phyloP scores from a whole-genome alignment of 2,797 vertebrate species.

The Tachyglossus aculeatus region DNA sequence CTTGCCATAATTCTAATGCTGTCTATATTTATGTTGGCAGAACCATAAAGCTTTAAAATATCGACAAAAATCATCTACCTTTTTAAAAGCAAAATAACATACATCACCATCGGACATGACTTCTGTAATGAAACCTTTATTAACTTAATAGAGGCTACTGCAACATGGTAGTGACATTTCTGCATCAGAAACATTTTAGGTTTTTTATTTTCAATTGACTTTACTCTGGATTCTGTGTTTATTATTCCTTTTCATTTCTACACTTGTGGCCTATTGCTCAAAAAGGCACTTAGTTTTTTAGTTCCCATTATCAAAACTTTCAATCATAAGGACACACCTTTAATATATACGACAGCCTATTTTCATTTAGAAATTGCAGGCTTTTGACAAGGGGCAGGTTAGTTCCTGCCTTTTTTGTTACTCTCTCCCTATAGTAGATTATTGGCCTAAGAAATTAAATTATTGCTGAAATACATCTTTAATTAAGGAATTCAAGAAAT shows the following conservation, averaged over 20 bases:
- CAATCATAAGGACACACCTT: too few relatives aligned
- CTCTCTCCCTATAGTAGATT: background rate
- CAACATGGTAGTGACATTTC: rapidly evolving
- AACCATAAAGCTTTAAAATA: too few relatives aligned
- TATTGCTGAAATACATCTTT: constrained; percentile 8
- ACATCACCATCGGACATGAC: rapidly evolving
- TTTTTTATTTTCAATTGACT: background rate
- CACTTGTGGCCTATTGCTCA: too few relatives aligned
- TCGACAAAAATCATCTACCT: background rate
- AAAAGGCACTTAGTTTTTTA: too few relatives aligned
- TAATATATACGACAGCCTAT: too few relatives aligned
- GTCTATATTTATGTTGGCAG: too few relatives aligned
- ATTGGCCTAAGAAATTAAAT: constrained; percentile 21
- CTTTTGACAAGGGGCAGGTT: too few relatives aligned
- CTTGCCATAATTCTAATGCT: too few relatives aligned
- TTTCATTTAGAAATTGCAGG: background rate
- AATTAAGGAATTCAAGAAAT: constrained; percentile 33
- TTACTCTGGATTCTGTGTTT: background rate
- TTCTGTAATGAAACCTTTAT: rapidly evolving
- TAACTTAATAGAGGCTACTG: rapidly evolving
- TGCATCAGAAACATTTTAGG: rapidly evolving
- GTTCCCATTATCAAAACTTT: too few relatives aligned
- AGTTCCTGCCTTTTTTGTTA: constrained; percentile 14
- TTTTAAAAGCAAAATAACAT: background rate
- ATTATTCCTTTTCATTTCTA: too few relatives aligned